phyloP scores from a whole-genome alignment of 2,888 invertebrate species.

The Leptopilina syphax region DNA sequence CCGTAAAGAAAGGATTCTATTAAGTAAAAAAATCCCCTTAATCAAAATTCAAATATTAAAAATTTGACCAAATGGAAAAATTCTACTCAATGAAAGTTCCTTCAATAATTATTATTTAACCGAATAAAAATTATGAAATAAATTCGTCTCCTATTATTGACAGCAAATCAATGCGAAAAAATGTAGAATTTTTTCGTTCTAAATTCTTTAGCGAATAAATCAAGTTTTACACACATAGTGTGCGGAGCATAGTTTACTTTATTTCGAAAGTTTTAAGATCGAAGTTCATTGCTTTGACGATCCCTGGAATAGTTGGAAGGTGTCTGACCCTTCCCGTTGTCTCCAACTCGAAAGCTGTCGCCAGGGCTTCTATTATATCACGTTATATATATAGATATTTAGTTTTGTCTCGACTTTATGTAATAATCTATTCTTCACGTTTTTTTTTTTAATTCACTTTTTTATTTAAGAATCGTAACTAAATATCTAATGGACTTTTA shows the following conservation, averaged over 20 bases:
- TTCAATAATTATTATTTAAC: too few relatives aligned
- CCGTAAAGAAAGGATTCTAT: too few relatives aligned
- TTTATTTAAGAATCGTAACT: too few relatives aligned
- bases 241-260: constrained; percentile 3
- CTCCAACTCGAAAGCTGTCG: constrained; percentile 26
- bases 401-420: neutral
- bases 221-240: neutral
- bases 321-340: constrained; percentile 19
- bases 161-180: too few relatives aligned
- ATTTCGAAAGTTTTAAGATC: constrained; percentile 7
- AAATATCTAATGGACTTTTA: too few relatives aligned
- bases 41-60: too few relatives aligned
- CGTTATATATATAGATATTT: neutral
- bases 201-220: neutral
- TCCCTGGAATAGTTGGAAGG: constrained; percentile 22
- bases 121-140: too few relatives aligned
- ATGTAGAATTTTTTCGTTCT: too few relatives aligned
- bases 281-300: constrained; percentile 33
- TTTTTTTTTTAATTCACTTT: neutral
- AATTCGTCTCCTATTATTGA: too few relatives aligned
- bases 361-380: constrained; percentile 17
- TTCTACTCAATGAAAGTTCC: too few relatives aligned
- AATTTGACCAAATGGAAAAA: too few relatives aligned
- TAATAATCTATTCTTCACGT: constrained; percentile 7
- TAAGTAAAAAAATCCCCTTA: too few relatives aligned